Evolutionary conservation across 2,888 invertebrate genomes (phyloP).

Genomic region (Cephus pulcher): DNA sequence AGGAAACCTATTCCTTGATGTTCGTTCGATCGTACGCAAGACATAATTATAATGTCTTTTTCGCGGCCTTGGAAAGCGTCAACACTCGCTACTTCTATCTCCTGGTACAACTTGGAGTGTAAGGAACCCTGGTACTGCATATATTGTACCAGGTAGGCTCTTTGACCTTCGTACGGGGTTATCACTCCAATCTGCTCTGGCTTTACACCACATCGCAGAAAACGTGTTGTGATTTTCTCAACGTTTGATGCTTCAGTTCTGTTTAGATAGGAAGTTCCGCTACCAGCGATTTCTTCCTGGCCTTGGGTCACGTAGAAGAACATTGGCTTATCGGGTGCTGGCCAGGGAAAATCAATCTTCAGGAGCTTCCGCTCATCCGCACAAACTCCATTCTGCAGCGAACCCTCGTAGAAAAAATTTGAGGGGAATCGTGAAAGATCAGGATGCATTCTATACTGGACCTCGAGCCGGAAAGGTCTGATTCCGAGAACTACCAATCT

Average conservation of each 20-base stretch:
- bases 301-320: conserved; percentile 99
- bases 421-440: conserved; percentile 97
- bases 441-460: conserved; percentile 99
- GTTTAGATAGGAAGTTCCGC: conserved; percentile 98
- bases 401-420: conserved; percentile 99
- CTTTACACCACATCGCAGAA: conserved; percentile 93
- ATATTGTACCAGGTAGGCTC: conserved; percentile 96
- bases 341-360: conserved; percentile 98
- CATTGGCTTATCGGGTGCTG: conserved; percentile 95
- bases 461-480: conserved; percentile 95
- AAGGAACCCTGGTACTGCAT: conserved; percentile 99
- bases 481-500: conserved; percentile 97
- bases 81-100: conserved; percentile 99
- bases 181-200: conserved; percentile 99
- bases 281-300: conserved; percentile 98
- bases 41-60: conserved; percentile 99
- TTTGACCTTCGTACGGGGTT: conserved; percentile 98
- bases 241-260: conserved; percentile 98
- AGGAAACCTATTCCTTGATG: conserved; percentile 99
- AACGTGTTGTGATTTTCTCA: conserved; percentile 96
- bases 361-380: conserved; percentile 91
- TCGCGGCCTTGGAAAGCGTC: conserved; percentile 99
- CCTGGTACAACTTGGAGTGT: conserved; percentile 96
- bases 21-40: conserved; percentile 98
- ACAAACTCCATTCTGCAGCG: conserved; percentile 98